Percentiles rank a stretch among this genome's conserved stretches.
Conservation (phyloP, 2,113 vertebrate species). For the Cepphus grylle region DNA sequence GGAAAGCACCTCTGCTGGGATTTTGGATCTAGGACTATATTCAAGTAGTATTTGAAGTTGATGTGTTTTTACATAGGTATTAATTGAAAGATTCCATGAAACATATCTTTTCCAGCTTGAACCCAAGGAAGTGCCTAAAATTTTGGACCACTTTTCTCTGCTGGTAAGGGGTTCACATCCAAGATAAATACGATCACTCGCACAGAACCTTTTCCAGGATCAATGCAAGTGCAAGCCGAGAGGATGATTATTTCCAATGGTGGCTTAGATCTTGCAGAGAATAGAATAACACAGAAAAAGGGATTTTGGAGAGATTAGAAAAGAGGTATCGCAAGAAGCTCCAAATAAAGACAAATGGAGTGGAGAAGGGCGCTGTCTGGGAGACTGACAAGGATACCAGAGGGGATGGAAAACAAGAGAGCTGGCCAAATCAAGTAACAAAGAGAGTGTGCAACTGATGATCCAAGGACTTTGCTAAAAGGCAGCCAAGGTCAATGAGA, state of each 20-base stretch:
- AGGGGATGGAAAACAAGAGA: conserved; percentile 60
- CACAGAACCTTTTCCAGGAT: not conserved
- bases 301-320: conserved; percentile 2
- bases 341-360: conserved; percentile 58
- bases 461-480: conserved; percentile 1
- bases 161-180: not conserved
- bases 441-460: conserved; percentile 29
- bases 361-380: conserved; percentile 31
- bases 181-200: not conserved
- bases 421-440: conserved; percentile 60
- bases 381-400: conserved; percentile 19
- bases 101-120: not conserved
- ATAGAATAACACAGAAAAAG: conserved; percentile 12
- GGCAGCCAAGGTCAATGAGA: conserved; percentile 30
- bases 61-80: not conserved
- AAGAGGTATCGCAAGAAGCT: not conserved
- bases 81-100: not conserved
- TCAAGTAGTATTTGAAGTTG: not conserved
- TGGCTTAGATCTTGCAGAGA: not conserved
- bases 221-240: not conserved
- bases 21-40: not conserved
- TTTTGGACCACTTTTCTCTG: not conserved
- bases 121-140: not conserved
- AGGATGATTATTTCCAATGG: not conserved
- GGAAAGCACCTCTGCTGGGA: not conserved